Conservation (phyloP, 1,140 invertebrate genomes). For the Notospermus geniculatus region DNA sequence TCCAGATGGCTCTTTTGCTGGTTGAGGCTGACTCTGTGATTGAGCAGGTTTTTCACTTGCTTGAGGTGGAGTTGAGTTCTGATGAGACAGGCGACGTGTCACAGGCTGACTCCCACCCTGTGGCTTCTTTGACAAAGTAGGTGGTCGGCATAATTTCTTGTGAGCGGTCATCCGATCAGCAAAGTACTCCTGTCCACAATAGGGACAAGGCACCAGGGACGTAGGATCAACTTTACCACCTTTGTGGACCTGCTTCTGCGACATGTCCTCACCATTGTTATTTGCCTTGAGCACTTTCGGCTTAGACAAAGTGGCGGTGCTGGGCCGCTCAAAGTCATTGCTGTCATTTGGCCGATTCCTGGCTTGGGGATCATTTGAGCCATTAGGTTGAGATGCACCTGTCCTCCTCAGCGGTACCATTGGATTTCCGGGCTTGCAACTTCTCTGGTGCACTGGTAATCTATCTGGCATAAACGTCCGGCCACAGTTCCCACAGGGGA, state of each 20-base stretch:
- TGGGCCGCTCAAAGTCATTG: conserved; percentile 16
- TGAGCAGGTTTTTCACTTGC: neutral
- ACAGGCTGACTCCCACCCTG: too few relatives aligned
- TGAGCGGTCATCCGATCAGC: too few relatives aligned
- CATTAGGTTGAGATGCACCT: conserved; percentile 4
- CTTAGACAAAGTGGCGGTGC: conserved; percentile 26
- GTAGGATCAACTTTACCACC: neutral
- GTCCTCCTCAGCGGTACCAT: neutral
- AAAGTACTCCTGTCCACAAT: conserved; percentile 2
- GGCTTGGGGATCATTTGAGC: neutral
- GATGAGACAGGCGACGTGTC: too few relatives aligned
- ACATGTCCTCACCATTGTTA: too few relatives aligned
- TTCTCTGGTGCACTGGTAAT: conserved; percentile 65
- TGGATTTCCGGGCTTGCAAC: conserved; percentile 58
- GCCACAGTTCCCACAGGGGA: conserved; percentile 68
- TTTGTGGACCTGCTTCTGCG: neutral
- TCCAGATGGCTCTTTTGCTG: neutral
- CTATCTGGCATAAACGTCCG: conserved; percentile 70
- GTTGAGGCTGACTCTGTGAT: neutral
- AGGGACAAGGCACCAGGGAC: neutral
- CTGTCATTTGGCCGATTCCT: neutral
- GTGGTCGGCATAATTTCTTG: too few relatives aligned
- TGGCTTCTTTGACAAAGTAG: too few relatives aligned
- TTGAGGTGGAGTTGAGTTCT: conserved; percentile 3
- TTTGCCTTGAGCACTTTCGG: conserved; percentile 24